Conservation (phyloP, 2,888 invertebrate genomes). For the Tiliacea aurago region DNA sequence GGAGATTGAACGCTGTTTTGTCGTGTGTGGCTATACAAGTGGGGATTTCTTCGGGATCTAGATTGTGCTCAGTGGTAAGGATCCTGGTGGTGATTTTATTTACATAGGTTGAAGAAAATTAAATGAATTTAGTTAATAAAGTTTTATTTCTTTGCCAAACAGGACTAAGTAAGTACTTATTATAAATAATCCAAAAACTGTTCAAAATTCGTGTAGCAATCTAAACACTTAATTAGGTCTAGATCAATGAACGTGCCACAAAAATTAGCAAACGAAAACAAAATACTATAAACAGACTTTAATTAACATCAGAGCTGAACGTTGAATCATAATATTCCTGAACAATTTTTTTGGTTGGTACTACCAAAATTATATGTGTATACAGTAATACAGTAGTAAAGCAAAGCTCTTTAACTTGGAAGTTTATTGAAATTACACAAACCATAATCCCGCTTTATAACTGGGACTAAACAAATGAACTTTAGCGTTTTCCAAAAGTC, state of each 20-base stretch:
- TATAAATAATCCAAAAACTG: constrained; percentile 1
- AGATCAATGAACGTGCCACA: constrained; percentile 4
- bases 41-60: background rate
- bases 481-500: constrained; percentile 69
- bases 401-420: constrained; percentile 54
- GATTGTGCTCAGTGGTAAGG: background rate
- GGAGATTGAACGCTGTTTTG: constrained; percentile 50
- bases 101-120: background rate
- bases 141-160: background rate
- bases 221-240: constrained; percentile 5
- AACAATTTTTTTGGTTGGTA: constrained; percentile 48
- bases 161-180: background rate
- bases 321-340: constrained; percentile 15
- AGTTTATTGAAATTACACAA: constrained; percentile 66
- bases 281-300: constrained; percentile 34
- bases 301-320: constrained; percentile 29
- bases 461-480: constrained; percentile 72
- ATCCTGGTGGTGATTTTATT: background rate
- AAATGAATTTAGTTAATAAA: background rate
- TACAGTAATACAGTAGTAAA: constrained; percentile 46
- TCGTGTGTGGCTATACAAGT: constrained; percentile 22
- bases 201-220: background rate
- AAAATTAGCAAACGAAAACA: constrained; percentile 4
- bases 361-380: constrained; percentile 21
- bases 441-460: constrained; percentile 65